These are phyloP conservation scores for Antheraea assamensis DNA, from an alignment of 2,888 invertebrate species.

Conservation along the genomic window DNA sequence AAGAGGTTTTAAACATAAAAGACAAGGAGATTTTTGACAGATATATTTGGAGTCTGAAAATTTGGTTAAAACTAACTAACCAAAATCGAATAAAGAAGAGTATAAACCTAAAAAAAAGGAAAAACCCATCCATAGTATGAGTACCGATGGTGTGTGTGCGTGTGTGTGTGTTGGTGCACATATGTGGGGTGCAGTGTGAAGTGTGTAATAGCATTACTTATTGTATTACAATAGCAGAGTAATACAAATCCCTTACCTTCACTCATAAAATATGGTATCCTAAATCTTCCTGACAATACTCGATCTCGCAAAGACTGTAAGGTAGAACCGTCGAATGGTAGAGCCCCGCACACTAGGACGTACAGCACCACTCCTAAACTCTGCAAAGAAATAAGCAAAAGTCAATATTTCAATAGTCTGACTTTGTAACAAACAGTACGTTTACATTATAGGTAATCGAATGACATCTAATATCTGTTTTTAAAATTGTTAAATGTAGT, in stretches of 20 bases:
- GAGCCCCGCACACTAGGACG: conserved; percentile 96
- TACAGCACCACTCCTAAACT: conserved; percentile 98
- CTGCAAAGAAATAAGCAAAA: conserved; percentile 69
- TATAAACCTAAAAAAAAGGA: no score
- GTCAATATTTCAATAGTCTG: background rate
- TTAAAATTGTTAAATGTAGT: background rate
- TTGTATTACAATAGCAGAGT: no score
- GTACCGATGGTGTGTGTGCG: no score
- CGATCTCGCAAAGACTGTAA: conserved; percentile 94
- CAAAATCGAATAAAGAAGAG: no score
- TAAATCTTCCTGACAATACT: conserved; percentile 96
- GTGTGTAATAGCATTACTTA: no score
- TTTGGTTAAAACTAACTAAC: no score
- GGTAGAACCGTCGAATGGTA: conserved; percentile 98
- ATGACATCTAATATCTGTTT: background rate
- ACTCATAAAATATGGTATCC: conserved; percentile 99
- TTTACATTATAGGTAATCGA: background rate
- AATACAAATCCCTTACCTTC: conserved; percentile 85
- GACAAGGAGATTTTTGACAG: no score
- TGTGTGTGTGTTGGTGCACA: no score
- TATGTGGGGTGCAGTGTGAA: no score
- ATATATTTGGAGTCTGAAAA: no score
- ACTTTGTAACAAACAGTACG: background rate
- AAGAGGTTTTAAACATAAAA: no score
- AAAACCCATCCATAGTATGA: no score